phyloP scores from a whole-genome alignment of 1,140 invertebrate genomes.

The Papilio helenus region DNA sequence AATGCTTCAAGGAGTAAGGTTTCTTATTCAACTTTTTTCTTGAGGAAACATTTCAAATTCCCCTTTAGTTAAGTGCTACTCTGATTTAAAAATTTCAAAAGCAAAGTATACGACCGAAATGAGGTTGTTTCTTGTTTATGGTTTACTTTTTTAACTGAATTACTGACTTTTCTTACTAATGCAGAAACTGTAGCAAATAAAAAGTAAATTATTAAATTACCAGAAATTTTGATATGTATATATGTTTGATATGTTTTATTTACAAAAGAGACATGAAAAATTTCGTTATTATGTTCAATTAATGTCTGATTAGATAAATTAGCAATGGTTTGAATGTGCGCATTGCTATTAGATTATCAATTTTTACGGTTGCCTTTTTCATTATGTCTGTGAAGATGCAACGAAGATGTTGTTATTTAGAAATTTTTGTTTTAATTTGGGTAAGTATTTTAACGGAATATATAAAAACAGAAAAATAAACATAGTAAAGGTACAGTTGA shows the following conservation, averaged over 20 bases:
- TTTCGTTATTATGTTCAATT: neutral
- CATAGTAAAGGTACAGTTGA: neutral
- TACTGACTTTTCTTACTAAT: too few species aligned
- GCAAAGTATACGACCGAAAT: constrained; percentile 5
- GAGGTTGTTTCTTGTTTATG: constrained; percentile 3
- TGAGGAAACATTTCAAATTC: constrained; percentile 25
- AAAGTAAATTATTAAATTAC: too few species aligned
- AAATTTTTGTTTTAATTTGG: neutral
- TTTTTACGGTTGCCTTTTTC: neutral
- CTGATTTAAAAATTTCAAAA: constrained; percentile 17
- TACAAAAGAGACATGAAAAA: neutral
- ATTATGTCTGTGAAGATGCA: neutral
- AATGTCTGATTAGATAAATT: constrained; percentile 3
- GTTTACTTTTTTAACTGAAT: neutral
- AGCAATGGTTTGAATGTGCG: neutral
- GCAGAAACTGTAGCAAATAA: too few species aligned
- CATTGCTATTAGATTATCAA: neutral
- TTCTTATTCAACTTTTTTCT: constrained; percentile 7
- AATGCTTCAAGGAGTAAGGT: constrained; percentile 16
- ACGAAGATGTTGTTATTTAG: constrained; percentile 19
- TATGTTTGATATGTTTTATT: neutral
- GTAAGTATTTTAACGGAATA: neutral
- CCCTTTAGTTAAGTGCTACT: constrained; percentile 29
- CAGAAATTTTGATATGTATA: too few species aligned
- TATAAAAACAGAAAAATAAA: neutral